Evolutionary conservation across 2,888 invertebrate species (phyloP), one percentile per base, ranked within the genome.

Genomic region (Ennomos quercinarius): DNA sequence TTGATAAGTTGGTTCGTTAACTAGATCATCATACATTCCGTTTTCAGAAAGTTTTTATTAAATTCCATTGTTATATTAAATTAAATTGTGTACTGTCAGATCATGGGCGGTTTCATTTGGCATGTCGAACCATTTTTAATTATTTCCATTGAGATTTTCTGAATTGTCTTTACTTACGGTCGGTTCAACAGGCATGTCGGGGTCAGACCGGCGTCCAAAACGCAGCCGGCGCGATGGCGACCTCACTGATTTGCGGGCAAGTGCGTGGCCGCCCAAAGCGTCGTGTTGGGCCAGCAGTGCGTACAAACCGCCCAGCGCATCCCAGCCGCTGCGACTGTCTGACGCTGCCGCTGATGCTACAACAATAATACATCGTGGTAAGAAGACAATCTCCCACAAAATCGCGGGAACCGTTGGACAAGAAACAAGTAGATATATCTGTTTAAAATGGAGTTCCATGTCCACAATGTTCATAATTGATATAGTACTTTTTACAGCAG

Each of bases 241-340:
- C 64, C 96, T 93, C 74, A 96, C 95, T 5, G 96, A 95, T 84
- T 96, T 96, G 79, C 96, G 95, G 48, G 96, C 95, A 35, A 96
- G 94, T 66, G 95, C 94, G 81, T 96, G 96, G 9, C 94, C 94
- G 63, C 94, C 94, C 52, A 95, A 81, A n/a, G 94, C 94, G 74
- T 95, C 95, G 83, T 94, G 94, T 72, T 94, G 94, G 44, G 95
- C 91, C 39, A 95, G 81, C 54, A 95, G 83, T 44, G 95, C 95
- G 81, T 95, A 94, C 61, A 95, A 83, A 41, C 95, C 95, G 68
- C 95, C 86, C 17, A 92, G 74, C 0, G 89, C 87, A 44, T 89
- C 87, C 90, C 91, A 91, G 0, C 84, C 87, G 68, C 76, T 82
- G 56, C 83, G 79, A 50, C 79, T 80, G 41, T 86, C 84, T 2